phyloP scores from a whole-genome alignment of 2,797 vertebrate genomes.

The Oreortyx pictus region DNA sequence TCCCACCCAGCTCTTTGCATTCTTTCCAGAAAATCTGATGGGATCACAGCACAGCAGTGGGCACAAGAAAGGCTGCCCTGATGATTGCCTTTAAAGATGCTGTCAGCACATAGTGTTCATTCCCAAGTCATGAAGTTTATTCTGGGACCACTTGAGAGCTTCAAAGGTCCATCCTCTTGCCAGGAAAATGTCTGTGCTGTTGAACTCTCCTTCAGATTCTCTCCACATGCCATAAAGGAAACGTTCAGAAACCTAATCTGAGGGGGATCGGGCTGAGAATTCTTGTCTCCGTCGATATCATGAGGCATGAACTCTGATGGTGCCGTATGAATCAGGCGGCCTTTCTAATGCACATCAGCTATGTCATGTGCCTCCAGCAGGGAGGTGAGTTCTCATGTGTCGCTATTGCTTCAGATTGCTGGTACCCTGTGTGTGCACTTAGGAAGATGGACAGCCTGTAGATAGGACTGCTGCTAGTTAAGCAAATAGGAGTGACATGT shows the following conservation, averaged over 20 bases:
- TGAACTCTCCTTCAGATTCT: constrained; percentile 61
- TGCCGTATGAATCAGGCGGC: background rate
- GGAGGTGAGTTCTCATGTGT: background rate
- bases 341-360: constrained; percentile 10
- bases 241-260: constrained; percentile 62
- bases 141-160: constrained; percentile 66
- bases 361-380: background rate
- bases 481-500: background rate
- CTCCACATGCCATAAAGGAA: constrained; percentile 60
- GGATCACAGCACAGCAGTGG: background rate
- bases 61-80: constrained; percentile 13
- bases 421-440: background rate
- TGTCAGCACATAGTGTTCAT: constrained; percentile 67
- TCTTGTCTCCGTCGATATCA: background rate
- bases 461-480: background rate
- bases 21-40: constrained; percentile 5
- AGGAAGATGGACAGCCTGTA: background rate
- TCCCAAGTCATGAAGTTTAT: constrained; percentile 69
- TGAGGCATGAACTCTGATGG: constrained; percentile 22
- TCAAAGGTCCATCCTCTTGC: constrained; percentile 50
- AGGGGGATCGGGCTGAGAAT: constrained; percentile 5
- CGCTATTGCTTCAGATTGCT: background rate
- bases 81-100: constrained; percentile 53
- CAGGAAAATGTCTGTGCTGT: constrained; percentile 66
- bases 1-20: background rate